These are phyloP conservation scores for Rhizomys pruinosus DNA, from an alignment of 2,113 vertebrate genomes.

Conservation along the genomic window DNA sequence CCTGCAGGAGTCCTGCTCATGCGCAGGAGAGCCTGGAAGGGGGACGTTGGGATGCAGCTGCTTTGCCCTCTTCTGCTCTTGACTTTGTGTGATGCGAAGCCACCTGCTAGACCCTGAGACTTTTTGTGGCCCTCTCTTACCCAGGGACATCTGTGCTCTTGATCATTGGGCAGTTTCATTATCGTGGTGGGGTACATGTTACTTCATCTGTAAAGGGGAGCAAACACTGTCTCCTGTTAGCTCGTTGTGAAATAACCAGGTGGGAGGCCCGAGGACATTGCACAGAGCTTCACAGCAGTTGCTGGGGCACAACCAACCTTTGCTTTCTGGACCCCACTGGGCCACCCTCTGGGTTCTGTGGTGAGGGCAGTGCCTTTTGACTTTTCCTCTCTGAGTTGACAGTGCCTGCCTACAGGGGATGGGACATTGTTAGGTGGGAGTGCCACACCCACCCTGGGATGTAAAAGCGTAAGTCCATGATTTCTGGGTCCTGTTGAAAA, in stretches of 20 bases:
- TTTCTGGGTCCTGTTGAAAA: constrained; percentile 40
- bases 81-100: background rate
- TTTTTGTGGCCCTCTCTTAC: background rate
- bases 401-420: background rate
- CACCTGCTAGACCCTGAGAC: background rate
- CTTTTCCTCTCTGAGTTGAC: constrained; percentile 12
- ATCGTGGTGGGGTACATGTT: background rate
- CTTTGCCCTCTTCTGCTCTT: background rate
- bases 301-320: background rate
- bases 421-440: background rate
- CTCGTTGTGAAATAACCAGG: background rate
- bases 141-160: background rate
- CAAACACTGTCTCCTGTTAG: background rate
- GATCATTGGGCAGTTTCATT: background rate
- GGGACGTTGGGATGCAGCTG: constrained; percentile 7
- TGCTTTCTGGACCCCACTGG: background rate
- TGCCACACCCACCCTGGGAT: background rate
- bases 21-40: background rate
- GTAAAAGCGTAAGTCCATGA: background rate
- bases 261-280: background rate
- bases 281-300: background rate
- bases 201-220: background rate
- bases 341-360: constrained; percentile 37
- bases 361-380: constrained; percentile 16
- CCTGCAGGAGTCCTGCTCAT: background rate